phyloP scores from a whole-genome alignment of 2,888 invertebrate species.

The Stictocephala bisonia region DNA sequence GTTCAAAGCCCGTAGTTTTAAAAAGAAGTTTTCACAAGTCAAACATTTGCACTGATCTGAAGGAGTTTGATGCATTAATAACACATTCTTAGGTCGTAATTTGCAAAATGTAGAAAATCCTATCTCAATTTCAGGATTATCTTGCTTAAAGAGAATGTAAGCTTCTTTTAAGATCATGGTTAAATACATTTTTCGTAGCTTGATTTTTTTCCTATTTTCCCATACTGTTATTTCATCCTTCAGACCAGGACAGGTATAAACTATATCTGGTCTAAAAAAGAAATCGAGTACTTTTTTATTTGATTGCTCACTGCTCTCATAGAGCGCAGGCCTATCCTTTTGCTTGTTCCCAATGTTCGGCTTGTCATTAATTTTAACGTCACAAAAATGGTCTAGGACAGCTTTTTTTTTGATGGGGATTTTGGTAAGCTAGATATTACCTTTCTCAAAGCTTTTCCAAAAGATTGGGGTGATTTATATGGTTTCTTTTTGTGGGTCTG shows the following conservation, averaged over 20 bases:
- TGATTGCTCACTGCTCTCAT: background rate
- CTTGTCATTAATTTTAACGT: too few relatives aligned
- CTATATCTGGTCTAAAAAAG: background rate
- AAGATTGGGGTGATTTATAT: slow-evolving; percentile 13
- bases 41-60: slow-evolving; percentile 9
- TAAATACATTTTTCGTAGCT: background rate
- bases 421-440: slow-evolving; percentile 21
- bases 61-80: slow-evolving; percentile 17
- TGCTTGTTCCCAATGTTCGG: too few relatives aligned
- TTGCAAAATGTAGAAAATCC: slow-evolving; percentile 32
- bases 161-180: slow-evolving; percentile 25
- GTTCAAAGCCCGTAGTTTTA: background rate
- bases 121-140: background rate
- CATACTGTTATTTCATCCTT: background rate
- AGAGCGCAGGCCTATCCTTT: too few relatives aligned
- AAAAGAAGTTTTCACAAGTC: slow-evolving; percentile 12
- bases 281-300: background rate
- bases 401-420: slow-evolving; percentile 20
- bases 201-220: too few relatives aligned
- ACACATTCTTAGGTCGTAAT: slow-evolving; percentile 14
- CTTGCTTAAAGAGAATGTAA: background rate
- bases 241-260: slow-evolving; percentile 2
- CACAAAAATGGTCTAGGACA: background rate
- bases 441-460: slow-evolving; percentile 24
- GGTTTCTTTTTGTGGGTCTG: slow-evolving; percentile 12